Base-by-base conservation (phyloP, 1,140 invertebrate species). In the Limonius californicus region DNA sequence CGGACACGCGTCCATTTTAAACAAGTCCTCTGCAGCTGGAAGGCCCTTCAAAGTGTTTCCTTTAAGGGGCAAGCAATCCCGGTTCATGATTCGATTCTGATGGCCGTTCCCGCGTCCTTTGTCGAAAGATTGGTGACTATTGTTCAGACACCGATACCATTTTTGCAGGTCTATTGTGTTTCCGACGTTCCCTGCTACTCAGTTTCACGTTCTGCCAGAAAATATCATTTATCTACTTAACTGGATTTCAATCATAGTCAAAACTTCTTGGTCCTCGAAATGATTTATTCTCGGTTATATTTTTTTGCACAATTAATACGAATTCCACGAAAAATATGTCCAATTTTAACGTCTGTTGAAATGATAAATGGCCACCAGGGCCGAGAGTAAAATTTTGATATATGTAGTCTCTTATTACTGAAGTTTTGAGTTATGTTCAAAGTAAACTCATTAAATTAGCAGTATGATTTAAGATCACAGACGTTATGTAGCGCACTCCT, bases 161-260 rank as follows among this genome's bases (percentile, higher is more conserved):
- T 65, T 65, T 62, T 54, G 21, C 32, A 42, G 27, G 59, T 50
- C 45, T 54, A 65, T 65, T 65, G 63, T 65, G 59, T 47, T 57
- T 55, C 30, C 14, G 62, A 64, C 62, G 53, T 59, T 61, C 45
- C 56, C 54, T 55, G 14, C 53, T 50, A 54, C 21, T 32, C 62
- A 14, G 45, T 55, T 21, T 58, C 39, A 42, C 61, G 50, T 55
- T 57, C 19, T 42, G 55, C 14, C 20, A 47, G 53, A 63, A 35
- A 64, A 59, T 43, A 60, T 54, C 62, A 64, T 64, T 64, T 64
- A 64, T 64, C 62, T 64, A 59, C 58, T 64, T 64, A 64, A 60
- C 62, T 45, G 53, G 45, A 55, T 57, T 64, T 64, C 62, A 64
- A 64, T 64, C 62, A 60, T 14, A 55, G 20, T 55, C 21, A 32